Conservation (phyloP, 1,140 invertebrate genomes). For the Drosophila kepulauana region DNA sequence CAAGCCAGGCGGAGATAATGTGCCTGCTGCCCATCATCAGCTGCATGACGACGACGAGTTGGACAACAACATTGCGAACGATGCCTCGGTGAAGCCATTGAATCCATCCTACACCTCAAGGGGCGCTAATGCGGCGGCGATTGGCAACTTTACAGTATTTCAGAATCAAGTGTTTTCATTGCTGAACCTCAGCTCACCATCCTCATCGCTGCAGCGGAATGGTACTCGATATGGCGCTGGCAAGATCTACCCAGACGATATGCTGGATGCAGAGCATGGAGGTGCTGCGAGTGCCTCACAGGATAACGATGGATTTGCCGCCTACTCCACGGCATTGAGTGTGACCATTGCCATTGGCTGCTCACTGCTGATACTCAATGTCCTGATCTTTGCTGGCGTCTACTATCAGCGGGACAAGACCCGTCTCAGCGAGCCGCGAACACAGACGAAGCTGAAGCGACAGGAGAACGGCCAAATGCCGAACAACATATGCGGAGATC, state of each 20-base stretch:
- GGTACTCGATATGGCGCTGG: conserved; percentile 61
- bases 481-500: conserved; percentile 92
- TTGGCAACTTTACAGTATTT: conserved; percentile 82
- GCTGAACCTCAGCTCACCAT: conserved; percentile 81
- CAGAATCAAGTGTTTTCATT: conserved; percentile 84
- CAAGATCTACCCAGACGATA: conserved; percentile 75
- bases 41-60: conserved; percentile 90
- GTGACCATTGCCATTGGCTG: conserved; percentile 98
- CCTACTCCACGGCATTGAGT: conserved; percentile 94
- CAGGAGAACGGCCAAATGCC: conserved; percentile 94
- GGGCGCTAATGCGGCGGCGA: conserved; percentile 84
- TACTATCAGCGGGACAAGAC: conserved; percentile 96
- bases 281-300: conserved; percentile 86
- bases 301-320: conserved; percentile 94
- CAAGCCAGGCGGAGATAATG: conserved; percentile 93
- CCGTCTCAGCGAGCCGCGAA: conserved; percentile 88
- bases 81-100: conserved; percentile 85
- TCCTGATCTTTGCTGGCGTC: conserved; percentile 96
- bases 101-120: conserved; percentile 84
- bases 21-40: conserved; percentile 94
- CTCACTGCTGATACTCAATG: conserved; percentile 94
- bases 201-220: conserved; percentile 77
- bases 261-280: conserved; percentile 83
- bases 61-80: conserved; percentile 86
- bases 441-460: conserved; percentile 88